Conservation (phyloP, 2,888 invertebrate species). For the Bibio marci region DNA sequence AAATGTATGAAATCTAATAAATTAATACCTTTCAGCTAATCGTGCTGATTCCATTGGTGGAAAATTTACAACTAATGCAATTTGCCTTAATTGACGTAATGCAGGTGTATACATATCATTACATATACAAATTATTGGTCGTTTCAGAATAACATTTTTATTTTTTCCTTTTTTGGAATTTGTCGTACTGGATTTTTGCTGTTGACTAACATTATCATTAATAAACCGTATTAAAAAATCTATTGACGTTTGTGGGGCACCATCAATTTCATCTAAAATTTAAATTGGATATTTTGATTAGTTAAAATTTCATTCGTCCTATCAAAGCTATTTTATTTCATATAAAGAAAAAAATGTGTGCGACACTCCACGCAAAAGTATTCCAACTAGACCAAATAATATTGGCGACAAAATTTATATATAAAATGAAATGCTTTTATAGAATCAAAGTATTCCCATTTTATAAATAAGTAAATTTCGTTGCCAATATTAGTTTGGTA, state of each 20-base stretch:
- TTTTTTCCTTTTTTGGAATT: slow-evolving; percentile 41
- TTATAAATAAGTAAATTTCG: too few species aligned
- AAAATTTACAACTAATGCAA: slow-evolving; percentile 58
- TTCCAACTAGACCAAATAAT: too few species aligned
- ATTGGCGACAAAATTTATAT: too few species aligned
- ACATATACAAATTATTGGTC: slow-evolving; percentile 94
- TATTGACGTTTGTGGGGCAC: slow-evolving; percentile 77
- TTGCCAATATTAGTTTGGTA: too few species aligned
- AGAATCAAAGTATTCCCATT: too few species aligned
- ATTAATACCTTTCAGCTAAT: slow-evolving; percentile 35
- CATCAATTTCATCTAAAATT: slow-evolving; percentile 86
- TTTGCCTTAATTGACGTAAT: slow-evolving; percentile 59
- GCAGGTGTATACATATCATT: slow-evolving; percentile 87
- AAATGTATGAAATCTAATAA: too few species aligned
- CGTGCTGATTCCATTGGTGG: slow-evolving; percentile 38
- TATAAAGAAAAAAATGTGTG: too few species aligned
- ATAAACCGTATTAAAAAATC: slow-evolving; percentile 72
- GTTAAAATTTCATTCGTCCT: too few species aligned
- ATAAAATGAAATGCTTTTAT: too few species aligned
- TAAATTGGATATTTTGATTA: neutral
- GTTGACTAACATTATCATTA: slow-evolving; percentile 34
- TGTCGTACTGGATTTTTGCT: slow-evolving; percentile 19
- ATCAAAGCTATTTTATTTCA: too few species aligned
- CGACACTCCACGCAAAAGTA: too few species aligned
- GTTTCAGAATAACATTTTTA: slow-evolving; percentile 39